These are phyloP conservation scores for Notospermus geniculatus DNA, from an alignment of 1,140 invertebrate genomes.

Conservation along the genomic window DNA sequence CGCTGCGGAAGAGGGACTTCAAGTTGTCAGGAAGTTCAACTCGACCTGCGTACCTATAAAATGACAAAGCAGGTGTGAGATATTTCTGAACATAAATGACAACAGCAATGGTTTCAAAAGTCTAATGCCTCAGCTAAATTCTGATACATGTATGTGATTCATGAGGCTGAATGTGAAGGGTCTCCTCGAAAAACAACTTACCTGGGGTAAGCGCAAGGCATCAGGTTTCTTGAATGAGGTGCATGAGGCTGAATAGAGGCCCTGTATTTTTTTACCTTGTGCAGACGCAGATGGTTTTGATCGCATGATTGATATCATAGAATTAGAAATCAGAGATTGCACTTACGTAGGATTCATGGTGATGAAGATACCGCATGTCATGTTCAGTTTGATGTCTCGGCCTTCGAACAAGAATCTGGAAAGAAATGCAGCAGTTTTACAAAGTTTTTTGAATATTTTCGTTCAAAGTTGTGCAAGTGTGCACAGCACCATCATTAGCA, in stretches of 20 bases:
- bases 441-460: background rate
- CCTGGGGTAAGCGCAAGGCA: no score
- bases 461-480: background rate
- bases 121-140: no score
- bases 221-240: no score
- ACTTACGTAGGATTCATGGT: conserved; percentile 72
- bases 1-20: conserved; percentile 77
- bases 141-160: no score
- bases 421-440: conserved; percentile 3
- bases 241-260: no score
- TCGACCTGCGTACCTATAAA: conserved; percentile 61
- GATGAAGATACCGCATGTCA: conserved; percentile 53
- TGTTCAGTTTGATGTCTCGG: conserved; percentile 52
- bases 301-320: background rate
- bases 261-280: no score
- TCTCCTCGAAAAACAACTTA: no score
- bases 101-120: background rate
- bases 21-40: conserved; percentile 60
- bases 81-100: background rate
- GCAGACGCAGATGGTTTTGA: background rate
- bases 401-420: conserved; percentile 54
- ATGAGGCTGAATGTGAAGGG: no score
- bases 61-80: background rate
- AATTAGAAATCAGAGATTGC: background rate
- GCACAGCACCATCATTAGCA: no score